phyloP scores from a whole-genome alignment of 2,888 invertebrate genomes.

The Herminia tarsipennalis region DNA sequence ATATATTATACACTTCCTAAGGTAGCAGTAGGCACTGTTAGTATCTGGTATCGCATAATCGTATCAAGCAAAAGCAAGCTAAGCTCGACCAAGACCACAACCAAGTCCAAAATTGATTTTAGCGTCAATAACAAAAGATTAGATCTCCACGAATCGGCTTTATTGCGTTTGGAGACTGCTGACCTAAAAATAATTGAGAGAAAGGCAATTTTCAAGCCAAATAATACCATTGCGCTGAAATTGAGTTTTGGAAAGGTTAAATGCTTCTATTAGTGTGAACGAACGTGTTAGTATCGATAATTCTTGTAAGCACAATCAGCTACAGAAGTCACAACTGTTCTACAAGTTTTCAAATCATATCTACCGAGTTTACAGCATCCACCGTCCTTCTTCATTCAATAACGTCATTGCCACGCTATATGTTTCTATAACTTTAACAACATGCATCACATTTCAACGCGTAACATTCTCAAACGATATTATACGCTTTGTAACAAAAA shows the following conservation, averaged over 20 bases:
- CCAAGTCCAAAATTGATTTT: slow-evolving; percentile 6
- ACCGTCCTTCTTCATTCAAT: no score
- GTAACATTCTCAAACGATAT: slow-evolving; percentile 10
- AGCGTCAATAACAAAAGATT: slow-evolving; percentile 23
- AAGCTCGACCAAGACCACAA: neutral
- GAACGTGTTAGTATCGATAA: neutral
- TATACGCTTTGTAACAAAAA: slow-evolving; percentile 18
- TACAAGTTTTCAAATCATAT: no score
- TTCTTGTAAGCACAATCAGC: neutral
- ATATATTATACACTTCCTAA: no score
- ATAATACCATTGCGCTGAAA: slow-evolving; percentile 31
- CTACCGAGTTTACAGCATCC: no score
- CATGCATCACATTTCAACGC: no score
- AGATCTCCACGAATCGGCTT: slow-evolving; percentile 21
- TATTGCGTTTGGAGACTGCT: slow-evolving; percentile 30
- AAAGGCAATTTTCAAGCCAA: slow-evolving; percentile 38
- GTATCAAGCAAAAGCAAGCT: no score
- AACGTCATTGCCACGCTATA: no score
- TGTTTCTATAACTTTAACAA: no score
- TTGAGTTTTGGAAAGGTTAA: slow-evolving; percentile 17
- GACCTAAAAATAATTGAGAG: slow-evolving; percentile 34
- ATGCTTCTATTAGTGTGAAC: slow-evolving; percentile 7
- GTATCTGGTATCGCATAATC: neutral
- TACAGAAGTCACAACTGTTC: neutral
- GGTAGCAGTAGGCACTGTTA: no score